phyloP scores from a whole-genome alignment of 1,140 invertebrate genomes.

The Caligus rogercresseyi region DNA sequence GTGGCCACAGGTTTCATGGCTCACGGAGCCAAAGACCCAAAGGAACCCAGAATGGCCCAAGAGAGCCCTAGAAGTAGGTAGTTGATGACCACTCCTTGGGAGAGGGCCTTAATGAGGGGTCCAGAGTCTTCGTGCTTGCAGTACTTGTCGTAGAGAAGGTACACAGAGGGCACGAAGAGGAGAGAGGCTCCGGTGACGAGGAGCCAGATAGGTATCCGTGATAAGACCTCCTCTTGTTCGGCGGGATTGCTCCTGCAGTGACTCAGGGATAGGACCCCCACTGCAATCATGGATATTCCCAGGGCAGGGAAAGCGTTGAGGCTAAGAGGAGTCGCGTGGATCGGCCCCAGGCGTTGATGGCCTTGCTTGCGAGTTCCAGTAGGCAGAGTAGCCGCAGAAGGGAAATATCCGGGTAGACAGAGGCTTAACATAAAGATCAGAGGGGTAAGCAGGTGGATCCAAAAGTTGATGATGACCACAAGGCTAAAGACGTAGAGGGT shows the following conservation, averaged over 20 bases:
- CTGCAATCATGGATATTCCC: background rate
- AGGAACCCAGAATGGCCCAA: slow-evolving; percentile 6
- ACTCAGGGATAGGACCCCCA: background rate
- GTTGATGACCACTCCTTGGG: background rate
- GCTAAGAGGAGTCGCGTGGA: background rate
- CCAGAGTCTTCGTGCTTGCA: slow-evolving; percentile 2
- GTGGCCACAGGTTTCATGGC: background rate
- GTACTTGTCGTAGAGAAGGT: slow-evolving; percentile 9
- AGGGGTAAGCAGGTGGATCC: slow-evolving; percentile 1
- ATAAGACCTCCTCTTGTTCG: background rate
- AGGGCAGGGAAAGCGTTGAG: background rate
- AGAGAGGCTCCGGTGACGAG: background rate
- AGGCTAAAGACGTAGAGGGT: background rate
- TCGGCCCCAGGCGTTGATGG: background rate
- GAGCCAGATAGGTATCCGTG: slow-evolving; percentile 8
- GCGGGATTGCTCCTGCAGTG: too few species aligned
- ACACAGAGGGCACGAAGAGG: slow-evolving; percentile 5
- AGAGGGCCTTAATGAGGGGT: background rate
- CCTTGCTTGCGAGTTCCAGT: background rate
- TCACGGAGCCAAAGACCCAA: slow-evolving; percentile 5
- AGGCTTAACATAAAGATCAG: background rate
- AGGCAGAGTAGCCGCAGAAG: slow-evolving; percentile 2
- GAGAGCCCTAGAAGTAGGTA: slow-evolving; percentile 4
- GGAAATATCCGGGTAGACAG: background rate
- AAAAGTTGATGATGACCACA: slow-evolving; percentile 1